Percentiles rank a stretch among this genome's conserved stretches.
These are phyloP conservation scores for Sitta europaea DNA, from an alignment of 2,113 vertebrate species.

Conservation along the genomic window DNA sequence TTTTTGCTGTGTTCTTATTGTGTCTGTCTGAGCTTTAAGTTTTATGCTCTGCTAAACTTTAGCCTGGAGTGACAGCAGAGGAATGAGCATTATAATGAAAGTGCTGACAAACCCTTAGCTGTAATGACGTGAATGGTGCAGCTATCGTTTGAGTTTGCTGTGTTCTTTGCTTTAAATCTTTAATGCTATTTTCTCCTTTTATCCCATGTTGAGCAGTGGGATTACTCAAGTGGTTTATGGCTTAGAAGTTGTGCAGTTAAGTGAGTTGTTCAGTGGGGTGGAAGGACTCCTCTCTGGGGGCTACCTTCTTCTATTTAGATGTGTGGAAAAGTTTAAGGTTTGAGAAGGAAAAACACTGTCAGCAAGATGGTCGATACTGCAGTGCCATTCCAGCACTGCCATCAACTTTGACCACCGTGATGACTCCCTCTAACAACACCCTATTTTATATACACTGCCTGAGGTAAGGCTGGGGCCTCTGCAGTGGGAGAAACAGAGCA, in stretches of 20 bases:
- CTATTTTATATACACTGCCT: neutral
- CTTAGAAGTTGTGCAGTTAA: slow-evolving; percentile 23
- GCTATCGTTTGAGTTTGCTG: slow-evolving; percentile 44
- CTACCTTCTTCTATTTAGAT: neutral
- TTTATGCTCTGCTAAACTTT: slow-evolving; percentile 49
- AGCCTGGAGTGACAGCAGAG: slow-evolving; percentile 55
- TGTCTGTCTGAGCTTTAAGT: slow-evolving; percentile 34
- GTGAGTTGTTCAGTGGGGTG: neutral
- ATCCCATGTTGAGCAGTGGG: slow-evolving; percentile 18
- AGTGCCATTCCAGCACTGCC: neutral
- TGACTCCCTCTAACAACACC: neutral
- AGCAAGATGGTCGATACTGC: neutral
- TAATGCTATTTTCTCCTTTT: slow-evolving; percentile 65
- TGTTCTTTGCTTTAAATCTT: slow-evolving; percentile 60
- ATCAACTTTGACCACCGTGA: neutral
- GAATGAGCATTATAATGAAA: slow-evolving; percentile 57
- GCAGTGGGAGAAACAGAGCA: neutral
- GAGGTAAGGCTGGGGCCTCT: neutral
- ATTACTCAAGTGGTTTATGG: slow-evolving; percentile 53
- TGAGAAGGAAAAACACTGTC: neutral
- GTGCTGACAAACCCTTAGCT: slow-evolving; percentile 57
- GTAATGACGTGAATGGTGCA: slow-evolving; percentile 29
- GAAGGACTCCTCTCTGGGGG: neutral
- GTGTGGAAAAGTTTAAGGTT: neutral
- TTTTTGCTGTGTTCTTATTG: slow-evolving; percentile 11